Base-by-base conservation (phyloP, 2,113 vertebrate genomes). In the Jacana jacana region DNA sequence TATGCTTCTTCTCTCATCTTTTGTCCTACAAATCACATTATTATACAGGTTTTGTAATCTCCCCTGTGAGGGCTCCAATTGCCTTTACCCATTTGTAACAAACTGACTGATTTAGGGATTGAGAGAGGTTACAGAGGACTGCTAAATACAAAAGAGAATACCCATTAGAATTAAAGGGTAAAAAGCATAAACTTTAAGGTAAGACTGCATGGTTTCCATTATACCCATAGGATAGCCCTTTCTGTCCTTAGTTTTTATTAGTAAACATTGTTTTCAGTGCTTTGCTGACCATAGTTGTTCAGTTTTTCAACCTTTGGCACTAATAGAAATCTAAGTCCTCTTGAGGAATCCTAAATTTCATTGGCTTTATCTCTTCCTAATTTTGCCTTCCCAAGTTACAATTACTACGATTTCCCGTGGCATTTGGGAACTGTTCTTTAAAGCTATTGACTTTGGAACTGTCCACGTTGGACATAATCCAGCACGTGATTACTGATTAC, bases 391-490 rank as follows among this genome's bases (percentile, higher is more conserved):
- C 4, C 4, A 3, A 58, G 17, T 52, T 73, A 63, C 31, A 54
- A 11, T 54, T 48, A 5, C 31, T 58, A 66, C 28, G 28, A n/a
- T 81, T 92, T 66, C 15, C 63, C 1, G 3, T 65, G 52, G 37
- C 48, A 31, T 93, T 93, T 92, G 49, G 54, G 69, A 92, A 60
- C 48, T 37, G 11, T 63, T 91, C 82, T 92, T 95, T 72, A 80
- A 77, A 90, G 49, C 58, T 80, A 63, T 93, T 88, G 82, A 88
- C 76, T 95, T 88, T 90, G 79, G 63, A 86, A 64, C 57, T 90
- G 82, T 69, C 91, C 63, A 4, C 10, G 9, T 35, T 93, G 80
- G 68, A 80, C 25, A 7, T 60, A 79, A 51, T 76, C 61, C 86
- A 94, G 86, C 63, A 39, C 44, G 22, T 44, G 72, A 46, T 82